Percentiles rank a stretch among this genome's conserved stretches.
Evolutionary conservation across 2,113 vertebrate species (phyloP).

Genomic region (Cariama cristata): DNA sequence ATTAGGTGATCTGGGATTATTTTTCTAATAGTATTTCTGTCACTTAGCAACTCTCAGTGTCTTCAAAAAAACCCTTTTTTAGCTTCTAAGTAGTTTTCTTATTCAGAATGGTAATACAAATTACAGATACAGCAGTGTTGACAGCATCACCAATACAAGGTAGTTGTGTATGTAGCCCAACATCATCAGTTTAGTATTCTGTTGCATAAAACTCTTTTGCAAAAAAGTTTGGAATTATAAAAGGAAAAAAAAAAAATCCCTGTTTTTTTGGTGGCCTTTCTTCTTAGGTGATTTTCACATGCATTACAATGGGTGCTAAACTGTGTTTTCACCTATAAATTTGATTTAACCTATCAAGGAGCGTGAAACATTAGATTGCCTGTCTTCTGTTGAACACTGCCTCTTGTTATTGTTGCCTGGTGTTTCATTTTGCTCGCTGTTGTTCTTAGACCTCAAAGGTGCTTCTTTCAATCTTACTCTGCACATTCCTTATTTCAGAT

Average conservation of each 20-base stretch:
- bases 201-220: background rate
- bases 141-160: background rate
- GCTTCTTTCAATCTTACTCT: too few species aligned
- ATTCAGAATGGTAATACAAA: background rate
- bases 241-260: background rate
- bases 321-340: background rate
- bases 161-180: background rate
- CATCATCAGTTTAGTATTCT: background rate
- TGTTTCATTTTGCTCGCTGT: background rate
- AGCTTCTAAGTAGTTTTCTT: background rate
- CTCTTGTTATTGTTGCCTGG: background rate
- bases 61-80: background rate
- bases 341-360: background rate
- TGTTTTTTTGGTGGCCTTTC: background rate
- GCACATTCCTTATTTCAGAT: slow-evolving; percentile 70
- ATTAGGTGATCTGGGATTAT: background rate
- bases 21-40: background rate
- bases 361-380: background rate
- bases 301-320: background rate
- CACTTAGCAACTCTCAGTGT: background rate
- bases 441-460: too few species aligned
- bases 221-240: background rate
- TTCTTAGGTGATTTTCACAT: background rate
- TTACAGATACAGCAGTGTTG: background rate
- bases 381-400: background rate